Percentiles rank a stretch among this genome's conserved stretches.
Evolutionary conservation across 1,140 invertebrate species (phyloP).

Genomic region (Brachionus rubens): DNA sequence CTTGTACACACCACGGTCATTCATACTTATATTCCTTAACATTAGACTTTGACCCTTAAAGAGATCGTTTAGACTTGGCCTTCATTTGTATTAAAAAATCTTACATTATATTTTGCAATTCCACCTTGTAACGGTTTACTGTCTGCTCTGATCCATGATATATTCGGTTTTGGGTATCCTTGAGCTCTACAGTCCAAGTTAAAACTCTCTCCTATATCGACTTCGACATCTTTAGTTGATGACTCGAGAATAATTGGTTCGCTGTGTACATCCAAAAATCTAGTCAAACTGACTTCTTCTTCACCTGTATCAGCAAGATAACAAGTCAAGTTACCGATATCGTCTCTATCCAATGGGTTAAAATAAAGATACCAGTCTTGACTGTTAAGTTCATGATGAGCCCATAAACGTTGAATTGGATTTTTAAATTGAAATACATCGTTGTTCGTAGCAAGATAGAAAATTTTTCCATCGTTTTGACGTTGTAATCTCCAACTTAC

Average conservation of each 20-base stretch:
- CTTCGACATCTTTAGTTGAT: slow-evolving; percentile 46
- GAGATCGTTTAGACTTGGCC: too few species aligned
- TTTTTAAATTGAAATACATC: slow-evolving; percentile 45
- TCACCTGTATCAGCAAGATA: slow-evolving; percentile 27
- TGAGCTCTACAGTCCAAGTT: slow-evolving; percentile 37
- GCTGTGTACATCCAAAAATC: slow-evolving; percentile 41
- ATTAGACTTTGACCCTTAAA: background rate
- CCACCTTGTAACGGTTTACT: slow-evolving; percentile 50
- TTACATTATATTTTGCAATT: slow-evolving; percentile 23
- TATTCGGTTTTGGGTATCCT: slow-evolving; percentile 76
- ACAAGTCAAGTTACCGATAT: slow-evolving; percentile 44
- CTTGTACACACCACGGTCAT: slow-evolving; percentile 19
- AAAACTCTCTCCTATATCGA: slow-evolving; percentile 20
- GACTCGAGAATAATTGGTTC: slow-evolving; percentile 41
- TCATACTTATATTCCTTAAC: slow-evolving; percentile 19
- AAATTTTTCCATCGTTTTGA: slow-evolving; percentile 43
- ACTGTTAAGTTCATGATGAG: slow-evolving; percentile 20
- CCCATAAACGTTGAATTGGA: slow-evolving; percentile 41
- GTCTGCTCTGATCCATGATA: slow-evolving; percentile 69
- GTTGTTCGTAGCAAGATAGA: slow-evolving; percentile 26
- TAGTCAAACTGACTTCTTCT: slow-evolving; percentile 42
- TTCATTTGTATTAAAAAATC: background rate
- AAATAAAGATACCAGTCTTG: slow-evolving; percentile 40
- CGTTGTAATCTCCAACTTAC: slow-evolving; percentile 37
- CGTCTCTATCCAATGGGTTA: slow-evolving; percentile 44